Conservation (phyloP, 1,140 invertebrate species). For the Conus betulinus region DNA sequence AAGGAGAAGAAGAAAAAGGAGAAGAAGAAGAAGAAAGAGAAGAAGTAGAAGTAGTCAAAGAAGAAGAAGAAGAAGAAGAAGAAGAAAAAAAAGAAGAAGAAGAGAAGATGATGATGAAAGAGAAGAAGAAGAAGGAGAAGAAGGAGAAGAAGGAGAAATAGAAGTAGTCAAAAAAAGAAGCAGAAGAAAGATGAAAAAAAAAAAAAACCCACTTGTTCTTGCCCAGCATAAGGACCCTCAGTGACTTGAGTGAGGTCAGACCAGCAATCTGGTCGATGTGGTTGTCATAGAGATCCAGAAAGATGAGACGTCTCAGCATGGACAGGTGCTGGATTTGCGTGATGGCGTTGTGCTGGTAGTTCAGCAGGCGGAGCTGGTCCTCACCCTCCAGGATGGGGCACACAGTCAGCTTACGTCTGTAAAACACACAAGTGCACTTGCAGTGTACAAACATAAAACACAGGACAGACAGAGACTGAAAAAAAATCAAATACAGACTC, state of each 20-base stretch:
- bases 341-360: constrained; percentile 93
- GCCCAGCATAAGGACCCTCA: constrained; percentile 90
- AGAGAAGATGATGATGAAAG: background rate
- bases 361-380: constrained; percentile 86
- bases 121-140: background rate
- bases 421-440: background rate
- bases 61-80: too few species aligned
- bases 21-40: too few species aligned
- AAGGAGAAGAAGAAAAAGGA: constrained; percentile 96
- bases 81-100: too few species aligned
- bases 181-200: too few species aligned
- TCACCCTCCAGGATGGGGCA: constrained; percentile 87
- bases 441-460: background rate
- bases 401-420: constrained; percentile 71
- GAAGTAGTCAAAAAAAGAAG: too few species aligned
- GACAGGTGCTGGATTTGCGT: constrained; percentile 83
- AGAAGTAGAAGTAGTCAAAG: too few species aligned
- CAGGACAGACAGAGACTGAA: too few species aligned
- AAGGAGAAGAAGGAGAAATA: background rate
- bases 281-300: constrained; percentile 95
- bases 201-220: constrained; percentile 84
- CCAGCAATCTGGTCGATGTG: constrained; percentile 90
- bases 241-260: constrained; percentile 84
- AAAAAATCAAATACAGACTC: background rate
- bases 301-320: constrained; percentile 86